A percentile compares a stretch with the other conserved stretches of the same genome.
phyloP scores from a whole-genome alignment of 2,113 vertebrate species.

The Hystrix cristata region DNA sequence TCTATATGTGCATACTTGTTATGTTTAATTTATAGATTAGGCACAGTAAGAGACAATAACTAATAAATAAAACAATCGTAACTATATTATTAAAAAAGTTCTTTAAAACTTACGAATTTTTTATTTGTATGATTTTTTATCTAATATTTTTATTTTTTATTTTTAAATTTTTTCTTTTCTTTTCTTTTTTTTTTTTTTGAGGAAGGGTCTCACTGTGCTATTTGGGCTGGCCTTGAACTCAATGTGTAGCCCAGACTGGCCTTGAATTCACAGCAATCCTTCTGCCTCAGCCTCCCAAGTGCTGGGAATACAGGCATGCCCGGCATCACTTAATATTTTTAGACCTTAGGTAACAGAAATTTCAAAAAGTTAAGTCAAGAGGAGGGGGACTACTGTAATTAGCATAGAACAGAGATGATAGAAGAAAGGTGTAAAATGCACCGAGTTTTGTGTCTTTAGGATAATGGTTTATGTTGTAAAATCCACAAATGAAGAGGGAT shows the following conservation, averaged over 20 bases:
- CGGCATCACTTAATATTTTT: not conserved
- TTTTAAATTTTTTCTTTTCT: no score
- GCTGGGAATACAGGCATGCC: no score
- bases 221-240: no score
- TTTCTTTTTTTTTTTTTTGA: no score
- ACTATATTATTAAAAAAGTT: not conserved
- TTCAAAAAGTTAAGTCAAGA: not conserved
- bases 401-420: not conserved
- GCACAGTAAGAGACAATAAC: not conserved
- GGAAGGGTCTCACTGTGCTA: no score
- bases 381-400: not conserved
- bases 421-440: not conserved
- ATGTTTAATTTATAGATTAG: not conserved
- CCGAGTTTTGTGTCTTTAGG: not conserved
- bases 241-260: no score
- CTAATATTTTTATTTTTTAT: not conserved
- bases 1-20: not conserved
- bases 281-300: no score
- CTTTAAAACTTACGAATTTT: not conserved
- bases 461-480: not conserved
- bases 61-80: not conserved
- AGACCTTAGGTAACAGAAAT: not conserved
- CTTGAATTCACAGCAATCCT: no score
- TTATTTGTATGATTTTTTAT: not conserved
- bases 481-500: not conserved